Evolutionary conservation across 2,113 vertebrate genomes (phyloP).

Genomic region (Chrysochloris asiatica): DNA sequence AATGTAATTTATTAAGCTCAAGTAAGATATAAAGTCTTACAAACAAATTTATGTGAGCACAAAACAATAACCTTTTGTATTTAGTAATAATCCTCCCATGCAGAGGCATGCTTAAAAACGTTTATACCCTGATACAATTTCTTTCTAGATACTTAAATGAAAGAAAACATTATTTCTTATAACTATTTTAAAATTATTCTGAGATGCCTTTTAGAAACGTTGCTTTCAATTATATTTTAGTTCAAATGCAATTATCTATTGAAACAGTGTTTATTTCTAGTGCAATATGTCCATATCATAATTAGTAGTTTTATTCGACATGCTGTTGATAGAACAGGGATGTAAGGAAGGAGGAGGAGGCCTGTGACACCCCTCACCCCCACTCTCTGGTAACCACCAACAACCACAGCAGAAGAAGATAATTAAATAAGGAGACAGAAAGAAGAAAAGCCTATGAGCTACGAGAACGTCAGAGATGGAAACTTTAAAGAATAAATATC

Average conservation of each 20-base stretch:
- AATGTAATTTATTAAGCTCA: neutral
- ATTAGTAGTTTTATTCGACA: neutral
- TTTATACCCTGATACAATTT: neutral
- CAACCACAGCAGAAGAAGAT: too few relatives aligned
- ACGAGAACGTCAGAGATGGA: too few relatives aligned
- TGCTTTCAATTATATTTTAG: neutral
- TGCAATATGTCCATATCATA: neutral
- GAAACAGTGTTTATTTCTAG: neutral
- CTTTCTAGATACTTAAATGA: constrained; percentile 31
- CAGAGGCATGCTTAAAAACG: constrained; percentile 2
- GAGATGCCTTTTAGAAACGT: neutral
- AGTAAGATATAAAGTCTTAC: neutral
- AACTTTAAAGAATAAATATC: too few relatives aligned
- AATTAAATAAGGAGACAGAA: too few relatives aligned
- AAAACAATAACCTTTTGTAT: neutral
- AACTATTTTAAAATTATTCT: too few relatives aligned
- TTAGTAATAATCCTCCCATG: neutral
- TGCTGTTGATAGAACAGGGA: too few relatives aligned
- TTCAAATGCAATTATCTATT: neutral
- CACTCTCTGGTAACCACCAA: too few relatives aligned
- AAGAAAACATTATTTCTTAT: too few relatives aligned
- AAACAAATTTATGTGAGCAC: neutral
- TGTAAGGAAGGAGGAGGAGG: too few relatives aligned
- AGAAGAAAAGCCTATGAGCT: too few relatives aligned
- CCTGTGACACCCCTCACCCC: too few relatives aligned